phyloP scores from a whole-genome alignment of 2,797 vertebrate genomes.

The Microcaecilia unicolor region DNA sequence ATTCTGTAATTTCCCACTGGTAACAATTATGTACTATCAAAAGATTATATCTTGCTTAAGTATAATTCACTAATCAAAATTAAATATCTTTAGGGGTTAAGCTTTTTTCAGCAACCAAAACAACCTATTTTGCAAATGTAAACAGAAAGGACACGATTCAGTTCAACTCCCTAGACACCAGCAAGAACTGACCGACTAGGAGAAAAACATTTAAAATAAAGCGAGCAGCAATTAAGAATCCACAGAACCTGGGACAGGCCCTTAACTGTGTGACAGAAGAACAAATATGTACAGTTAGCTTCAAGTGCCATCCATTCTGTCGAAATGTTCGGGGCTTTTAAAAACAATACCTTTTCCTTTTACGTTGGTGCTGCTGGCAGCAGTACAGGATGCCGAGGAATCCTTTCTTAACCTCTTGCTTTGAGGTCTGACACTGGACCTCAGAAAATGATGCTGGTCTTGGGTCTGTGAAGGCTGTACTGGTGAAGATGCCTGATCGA shows the following conservation, averaged over 20 bases:
- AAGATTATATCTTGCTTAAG: not conserved
- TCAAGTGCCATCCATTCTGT: too few relatives aligned
- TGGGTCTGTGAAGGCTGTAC: slow-evolving; percentile 63
- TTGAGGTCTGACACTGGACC: slow-evolving; percentile 94
- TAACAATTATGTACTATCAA: not conserved
- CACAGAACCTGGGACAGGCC: slow-evolving; percentile 24
- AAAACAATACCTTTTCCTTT: slow-evolving; percentile 81
- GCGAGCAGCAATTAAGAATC: not conserved
- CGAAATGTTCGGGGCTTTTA: too few relatives aligned
- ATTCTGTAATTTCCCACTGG: not conserved
- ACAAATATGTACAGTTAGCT: too few relatives aligned
- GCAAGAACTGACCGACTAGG: slow-evolving; percentile 18
- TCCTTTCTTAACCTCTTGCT: slow-evolving; percentile 96
- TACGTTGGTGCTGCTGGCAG: slow-evolving; percentile 56
- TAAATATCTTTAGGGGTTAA: slow-evolving; percentile 1
- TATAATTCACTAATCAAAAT: not conserved
- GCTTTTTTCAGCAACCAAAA: not conserved
- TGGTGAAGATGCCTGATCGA: slow-evolving; percentile 49
- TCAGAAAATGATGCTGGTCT: slow-evolving; percentile 98
- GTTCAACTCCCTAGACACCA: slow-evolving; percentile 4
- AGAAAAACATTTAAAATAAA: slow-evolving; percentile 11
- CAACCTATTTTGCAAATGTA: not conserved
- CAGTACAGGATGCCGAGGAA: slow-evolving; percentile 65
- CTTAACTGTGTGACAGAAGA: too few relatives aligned
- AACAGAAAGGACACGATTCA: not conserved